phyloP scores from a whole-genome alignment of 2,797 vertebrate species.

The Euphonia xanthogaster region DNA sequence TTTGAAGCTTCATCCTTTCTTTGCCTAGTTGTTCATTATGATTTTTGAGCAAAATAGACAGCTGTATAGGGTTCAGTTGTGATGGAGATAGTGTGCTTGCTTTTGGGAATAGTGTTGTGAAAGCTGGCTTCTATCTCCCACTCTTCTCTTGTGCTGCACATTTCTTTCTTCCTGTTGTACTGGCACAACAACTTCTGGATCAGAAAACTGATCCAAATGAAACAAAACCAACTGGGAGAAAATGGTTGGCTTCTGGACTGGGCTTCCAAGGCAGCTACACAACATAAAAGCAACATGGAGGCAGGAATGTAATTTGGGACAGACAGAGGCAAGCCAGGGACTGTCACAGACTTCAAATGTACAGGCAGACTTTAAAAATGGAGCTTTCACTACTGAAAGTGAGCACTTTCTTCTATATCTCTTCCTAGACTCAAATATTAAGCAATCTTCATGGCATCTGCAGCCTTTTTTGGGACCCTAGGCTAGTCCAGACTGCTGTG shows the following conservation, averaged over 20 bases:
- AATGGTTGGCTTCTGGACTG: not conserved
- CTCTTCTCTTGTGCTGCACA: not conserved
- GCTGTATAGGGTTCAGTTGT: not conserved
- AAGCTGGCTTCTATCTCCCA: not conserved
- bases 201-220: not conserved
- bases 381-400: not conserved
- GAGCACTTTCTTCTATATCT: not conserved
- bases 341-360: not conserved
- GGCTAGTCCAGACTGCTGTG: not conserved
- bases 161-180: not conserved
- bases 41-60: not conserved
- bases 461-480: not conserved
- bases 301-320: not conserved
- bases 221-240: not conserved
- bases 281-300: not conserved
- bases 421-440: not conserved
- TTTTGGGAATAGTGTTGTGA: not conserved
- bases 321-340: not conserved
- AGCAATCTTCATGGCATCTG: not conserved
- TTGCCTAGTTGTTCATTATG: not conserved
- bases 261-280: not conserved
- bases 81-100: not conserved
- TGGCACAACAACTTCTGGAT: not conserved
- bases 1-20: not conserved
- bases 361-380: not conserved